These are phyloP conservation scores for Troides aeacus DNA, from an alignment of 2,888 invertebrate species.

Conservation along the genomic window DNA sequence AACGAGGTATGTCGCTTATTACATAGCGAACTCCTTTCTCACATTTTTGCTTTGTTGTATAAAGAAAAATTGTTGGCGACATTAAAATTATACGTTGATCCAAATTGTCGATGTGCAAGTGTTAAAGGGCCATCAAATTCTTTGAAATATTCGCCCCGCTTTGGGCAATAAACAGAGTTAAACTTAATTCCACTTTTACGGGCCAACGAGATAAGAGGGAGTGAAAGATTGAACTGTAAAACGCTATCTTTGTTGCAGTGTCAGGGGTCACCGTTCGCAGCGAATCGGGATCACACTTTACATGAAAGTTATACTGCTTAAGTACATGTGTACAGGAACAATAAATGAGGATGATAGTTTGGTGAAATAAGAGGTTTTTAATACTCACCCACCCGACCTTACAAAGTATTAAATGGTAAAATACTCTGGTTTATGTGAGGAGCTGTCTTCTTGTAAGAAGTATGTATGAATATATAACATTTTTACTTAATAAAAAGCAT, in stretches of 20 bases:
- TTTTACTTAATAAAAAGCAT: no score
- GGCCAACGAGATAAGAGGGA: constrained; percentile 19
- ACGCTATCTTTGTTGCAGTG: constrained; percentile 24
- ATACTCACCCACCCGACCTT: no score
- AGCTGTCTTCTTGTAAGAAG: no score
- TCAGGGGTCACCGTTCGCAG: neutral
- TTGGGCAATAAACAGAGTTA: constrained; percentile 35
- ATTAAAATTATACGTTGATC: neutral
- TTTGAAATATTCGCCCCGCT: constrained; percentile 32
- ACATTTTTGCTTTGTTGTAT: no score
- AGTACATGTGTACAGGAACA: neutral
- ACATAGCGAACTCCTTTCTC: no score
- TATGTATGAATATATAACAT: no score
- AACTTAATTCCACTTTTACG: constrained; percentile 34
- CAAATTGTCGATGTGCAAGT: constrained; percentile 16
- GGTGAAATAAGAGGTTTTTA: no score
- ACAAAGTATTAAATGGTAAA: no score
- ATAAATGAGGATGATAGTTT: neutral
- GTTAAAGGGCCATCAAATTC: constrained; percentile 35
- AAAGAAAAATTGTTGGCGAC: no score
- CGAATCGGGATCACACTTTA: constrained; percentile 12
- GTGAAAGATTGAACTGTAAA: constrained; percentile 29
- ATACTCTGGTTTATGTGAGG: no score
- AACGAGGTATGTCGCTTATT: no score
- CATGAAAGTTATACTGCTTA: neutral